Evolutionary conservation across 92 coral and sea anemone species (phyloP), one percentile per base, ranked within the genome.

Genomic region (Parazoanthus swiftii): DNA sequence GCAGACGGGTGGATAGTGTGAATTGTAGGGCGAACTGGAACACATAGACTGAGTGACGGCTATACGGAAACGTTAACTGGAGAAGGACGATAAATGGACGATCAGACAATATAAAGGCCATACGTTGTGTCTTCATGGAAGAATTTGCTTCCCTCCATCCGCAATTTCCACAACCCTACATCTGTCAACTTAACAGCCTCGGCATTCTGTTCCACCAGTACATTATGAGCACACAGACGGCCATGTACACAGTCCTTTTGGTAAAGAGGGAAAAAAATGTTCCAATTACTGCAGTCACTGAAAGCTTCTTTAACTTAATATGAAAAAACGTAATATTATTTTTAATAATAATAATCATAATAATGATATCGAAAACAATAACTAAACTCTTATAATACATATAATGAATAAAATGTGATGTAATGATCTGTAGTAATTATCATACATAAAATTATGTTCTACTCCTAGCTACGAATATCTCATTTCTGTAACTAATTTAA

Each of bases 171-270:
- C 84, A 95, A 81, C 6, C 96, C 95, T 68, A 88, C 90, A 35
- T 97, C 99, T 72, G 95, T 93, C 85, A 97, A 71, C 89, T 95
- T 97, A 36, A 95, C 92, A 8, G 71, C 78, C 78, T 85, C 89
- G 13, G 93, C 95, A 58, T 95, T 93, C 50, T 74, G 81, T 43
- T 91, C 89, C 5, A 97, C 94, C 46, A 97, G 79, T 13, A 97
- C 95, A 77, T 93, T 95, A 79, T 95, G 97, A 21, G 99, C 98
- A 71, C 92, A 88, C 8, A 97, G 94, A 39, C 96, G 94, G 8
- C 99, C 99, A 85, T 97, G 97, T 39, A 94, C 91, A 63, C 88
- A 88, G 58, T 92, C 82, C 95, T 95, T 21, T 51, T 74, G 35
- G 50, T 76, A 38, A 14, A 76, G 23, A 84, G 21, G 29, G 29